Conservation (phyloP, 2,888 invertebrate genomes). For the Danaus chrysippus region DNA sequence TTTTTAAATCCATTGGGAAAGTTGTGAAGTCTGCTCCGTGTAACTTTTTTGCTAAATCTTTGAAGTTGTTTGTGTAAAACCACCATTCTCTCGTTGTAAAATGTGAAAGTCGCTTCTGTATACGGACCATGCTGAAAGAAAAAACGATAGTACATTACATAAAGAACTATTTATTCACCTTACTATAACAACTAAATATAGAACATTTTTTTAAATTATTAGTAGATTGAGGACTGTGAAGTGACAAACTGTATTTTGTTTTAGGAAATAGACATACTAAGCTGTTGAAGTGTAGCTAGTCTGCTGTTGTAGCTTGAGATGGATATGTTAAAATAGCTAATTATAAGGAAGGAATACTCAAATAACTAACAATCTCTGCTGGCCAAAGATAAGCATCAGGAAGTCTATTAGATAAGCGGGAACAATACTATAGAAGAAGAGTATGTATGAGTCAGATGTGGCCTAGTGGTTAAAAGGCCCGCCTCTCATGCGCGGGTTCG, state of each 20-base stretch:
- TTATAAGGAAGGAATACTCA: conserved; percentile 12
- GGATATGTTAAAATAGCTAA: not conserved
- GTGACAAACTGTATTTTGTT: conserved; percentile 20
- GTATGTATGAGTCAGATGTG: no score
- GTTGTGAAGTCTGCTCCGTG: conserved; percentile 76
- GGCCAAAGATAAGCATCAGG: conserved; percentile 85
- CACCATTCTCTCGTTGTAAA: conserved; percentile 94
- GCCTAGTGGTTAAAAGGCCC: no score
- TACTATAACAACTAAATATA: not conserved
- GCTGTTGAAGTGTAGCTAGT: not conserved
- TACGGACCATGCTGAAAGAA: conserved; percentile 84
- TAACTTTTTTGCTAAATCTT: conserved; percentile 77
- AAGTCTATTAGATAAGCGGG: conserved; percentile 92
- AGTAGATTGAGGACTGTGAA: not conserved
- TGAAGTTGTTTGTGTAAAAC: conserved; percentile 85
- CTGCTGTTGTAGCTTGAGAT: conserved; percentile 1
- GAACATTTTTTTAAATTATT: not conserved
- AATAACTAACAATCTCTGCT: conserved; percentile 88
- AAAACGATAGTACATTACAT: not conserved
- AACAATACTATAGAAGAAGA: conserved; percentile 88
- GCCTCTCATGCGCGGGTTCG: no score
- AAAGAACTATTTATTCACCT: not conserved
- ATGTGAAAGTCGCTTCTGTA: conserved; percentile 88
- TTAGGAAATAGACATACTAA: conserved; percentile 21
- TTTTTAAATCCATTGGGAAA: conserved; percentile 79